Evolutionary conservation across 2,113 vertebrate species (phyloP).

Genomic region (Hippocampus guttulatus): DNA sequence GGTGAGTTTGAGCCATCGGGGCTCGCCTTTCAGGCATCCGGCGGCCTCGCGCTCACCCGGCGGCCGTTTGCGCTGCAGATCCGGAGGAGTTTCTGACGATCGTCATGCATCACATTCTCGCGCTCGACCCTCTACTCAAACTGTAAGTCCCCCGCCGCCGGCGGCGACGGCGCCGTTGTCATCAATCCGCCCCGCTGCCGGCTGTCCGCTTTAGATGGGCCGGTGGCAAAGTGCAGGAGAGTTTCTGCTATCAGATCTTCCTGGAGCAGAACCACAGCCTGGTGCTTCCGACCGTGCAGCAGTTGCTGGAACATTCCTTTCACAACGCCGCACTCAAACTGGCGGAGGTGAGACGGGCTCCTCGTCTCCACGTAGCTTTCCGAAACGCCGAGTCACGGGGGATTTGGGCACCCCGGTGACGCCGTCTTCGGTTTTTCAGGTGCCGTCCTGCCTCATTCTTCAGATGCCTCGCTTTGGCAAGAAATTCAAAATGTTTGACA

Average conservation of each 20-base stretch:
- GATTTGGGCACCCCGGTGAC: no score
- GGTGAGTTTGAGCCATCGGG: slow-evolving; percentile 56
- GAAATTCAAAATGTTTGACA: slow-evolving; percentile 91
- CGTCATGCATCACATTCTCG: slow-evolving; percentile 82
- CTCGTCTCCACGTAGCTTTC: no score
- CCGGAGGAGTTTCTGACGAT: slow-evolving; percentile 88
- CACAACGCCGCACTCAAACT: slow-evolving; percentile 76
- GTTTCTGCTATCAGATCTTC: slow-evolving; percentile 88
- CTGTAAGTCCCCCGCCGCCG: slow-evolving; percentile 61
- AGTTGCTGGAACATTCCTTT: slow-evolving; percentile 86
- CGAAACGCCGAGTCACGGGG: no score
- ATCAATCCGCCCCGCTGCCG: no score
- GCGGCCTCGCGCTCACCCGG: no score
- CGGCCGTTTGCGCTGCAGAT: slow-evolving; percentile 66
- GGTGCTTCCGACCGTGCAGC: slow-evolving; percentile 82
- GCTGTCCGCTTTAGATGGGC: slow-evolving; percentile 47
- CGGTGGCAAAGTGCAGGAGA: slow-evolving; percentile 75
- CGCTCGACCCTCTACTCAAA: slow-evolving; percentile 81
- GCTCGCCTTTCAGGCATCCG: neutral
- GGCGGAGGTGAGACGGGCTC: slow-evolving; percentile 71
- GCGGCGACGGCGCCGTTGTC: no score
- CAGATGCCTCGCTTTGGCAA: slow-evolving; percentile 91
- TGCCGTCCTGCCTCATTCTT: slow-evolving; percentile 86
- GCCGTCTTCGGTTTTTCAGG: slow-evolving; percentile 54
- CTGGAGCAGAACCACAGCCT: slow-evolving; percentile 82